Conservation (phyloP, 2,888 invertebrate species). For the Lymantria dispar region DNA sequence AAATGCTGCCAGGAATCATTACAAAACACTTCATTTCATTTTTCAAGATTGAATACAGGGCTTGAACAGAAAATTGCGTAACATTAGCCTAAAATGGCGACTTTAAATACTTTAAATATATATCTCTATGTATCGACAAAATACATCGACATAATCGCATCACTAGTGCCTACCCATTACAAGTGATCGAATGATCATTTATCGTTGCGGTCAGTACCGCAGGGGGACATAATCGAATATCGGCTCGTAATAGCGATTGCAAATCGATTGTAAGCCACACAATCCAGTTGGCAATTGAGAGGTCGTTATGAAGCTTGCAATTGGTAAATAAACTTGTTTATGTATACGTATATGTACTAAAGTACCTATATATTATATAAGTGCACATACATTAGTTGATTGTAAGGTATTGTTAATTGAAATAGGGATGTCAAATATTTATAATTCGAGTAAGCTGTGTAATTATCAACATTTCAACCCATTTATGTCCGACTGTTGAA, state of each 20-base stretch:
- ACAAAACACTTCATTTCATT: too few relatives aligned
- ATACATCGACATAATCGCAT: constrained; percentile 12
- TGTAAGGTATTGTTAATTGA: too few relatives aligned
- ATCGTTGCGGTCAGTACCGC: constrained; percentile 36
- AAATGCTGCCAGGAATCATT: too few relatives aligned
- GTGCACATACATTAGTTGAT: not conserved
- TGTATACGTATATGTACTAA: constrained; percentile 35
- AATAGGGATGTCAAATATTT: too few relatives aligned
- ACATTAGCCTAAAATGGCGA: not conserved
- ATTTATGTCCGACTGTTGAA: too few relatives aligned
- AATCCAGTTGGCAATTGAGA: constrained; percentile 50
- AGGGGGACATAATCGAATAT: constrained; percentile 61
- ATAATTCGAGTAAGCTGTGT: too few relatives aligned
- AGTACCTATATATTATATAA: constrained; percentile 9
- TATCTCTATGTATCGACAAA: constrained; percentile 8
- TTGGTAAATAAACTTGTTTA: constrained; percentile 25
- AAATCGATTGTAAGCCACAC: constrained; percentile 63
- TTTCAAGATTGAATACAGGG: too few relatives aligned
- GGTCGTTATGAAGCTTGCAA: constrained; percentile 36
- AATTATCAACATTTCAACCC: too few relatives aligned
- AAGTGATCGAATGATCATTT: constrained; percentile 39
- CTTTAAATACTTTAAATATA: not conserved
- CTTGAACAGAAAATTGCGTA: too few relatives aligned
- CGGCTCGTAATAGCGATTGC: constrained; percentile 55
- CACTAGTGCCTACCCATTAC: constrained; percentile 22